phyloP scores from a whole-genome alignment of 2,113 vertebrate species.

The Tympanuchus pallidicinctus region DNA sequence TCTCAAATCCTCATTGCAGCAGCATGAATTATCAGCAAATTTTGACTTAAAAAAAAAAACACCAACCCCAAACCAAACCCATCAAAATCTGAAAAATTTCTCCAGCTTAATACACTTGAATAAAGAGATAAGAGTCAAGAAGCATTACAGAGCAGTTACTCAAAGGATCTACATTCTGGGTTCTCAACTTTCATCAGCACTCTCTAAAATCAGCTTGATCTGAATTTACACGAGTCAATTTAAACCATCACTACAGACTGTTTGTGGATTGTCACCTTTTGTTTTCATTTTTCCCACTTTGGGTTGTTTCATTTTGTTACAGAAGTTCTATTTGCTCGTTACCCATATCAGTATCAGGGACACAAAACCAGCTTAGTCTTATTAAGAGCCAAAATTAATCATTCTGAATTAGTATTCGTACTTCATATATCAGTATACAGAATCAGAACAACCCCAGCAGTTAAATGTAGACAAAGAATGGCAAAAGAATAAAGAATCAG shows the following conservation, averaged over 20 bases:
- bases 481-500: not conserved
- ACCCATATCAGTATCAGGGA: not conserved
- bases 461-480: not conserved
- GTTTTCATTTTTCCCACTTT: not conserved
- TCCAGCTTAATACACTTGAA: not conserved
- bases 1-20: not conserved
- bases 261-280: not conserved
- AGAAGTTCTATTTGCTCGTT: not conserved
- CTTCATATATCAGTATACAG: fast-evolving
- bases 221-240: not conserved
- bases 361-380: not conserved
- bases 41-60: not conserved
- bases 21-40: not conserved
- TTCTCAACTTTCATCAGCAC: not conserved
- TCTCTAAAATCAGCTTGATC: not conserved
- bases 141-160: not conserved
- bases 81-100: not conserved
- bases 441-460: not conserved
- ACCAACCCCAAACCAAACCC: fast-evolving
- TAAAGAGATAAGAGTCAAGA: not conserved
- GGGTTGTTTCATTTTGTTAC: not conserved
- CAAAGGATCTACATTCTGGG: fast-evolving
- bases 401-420: not conserved
- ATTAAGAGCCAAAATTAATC: not conserved
- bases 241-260: not conserved